Base-by-base conservation (phyloP, 2,888 invertebrate species). In the Poecilobothrus nobilitatus region DNA sequence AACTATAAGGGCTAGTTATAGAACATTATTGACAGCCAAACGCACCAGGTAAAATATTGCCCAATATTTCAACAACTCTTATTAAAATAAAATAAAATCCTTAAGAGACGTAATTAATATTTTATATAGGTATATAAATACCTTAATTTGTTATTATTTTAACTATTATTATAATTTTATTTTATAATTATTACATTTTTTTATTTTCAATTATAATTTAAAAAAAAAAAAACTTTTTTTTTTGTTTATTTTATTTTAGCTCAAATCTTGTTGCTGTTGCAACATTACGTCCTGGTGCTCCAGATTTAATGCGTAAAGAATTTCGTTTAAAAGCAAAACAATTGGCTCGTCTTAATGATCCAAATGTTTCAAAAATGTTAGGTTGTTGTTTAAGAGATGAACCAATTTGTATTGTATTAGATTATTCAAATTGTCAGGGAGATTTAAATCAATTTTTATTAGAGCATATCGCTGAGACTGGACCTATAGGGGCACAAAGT, bases 361-460 rank as follows among this genome's bases (percentile, higher is more conserved):
- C 86, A 67, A 91, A 91, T 81, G 86, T 92, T 75, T 88, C 89
- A 70, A 85, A 86, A 73, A 82, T 92, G 74, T 83, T 91, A 73
- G 91, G 91, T 73, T 89, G 89, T 74, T 90, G 89, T 80, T 84
- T 90, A 71, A 84, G 86, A 70, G 86, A 88, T 73, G 89, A 91
- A 76, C 91, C 92, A 67, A 86, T 89, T 75, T 89, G 89, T 81
- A 87, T 90, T 80, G 88, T 93, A 70, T 85, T 90, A 76, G 92
- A 93, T 82, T 88, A 81, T 73, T 81, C 80, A 67, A 77, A 80
- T 74, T 82, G 89, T 77, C 86, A 88, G 76, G 92, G 92, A 69
- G 93, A 93, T 84, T 86, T 93, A 78, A 91, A 92, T 84, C 91
- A 92, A 83, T 92, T 91, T 83, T 85, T 93, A 75, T 89, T 91